Percentiles rank a stretch among this genome's conserved stretches.
These are phyloP conservation scores for Natrix natrix DNA, from an alignment of 2,797 vertebrate species.

Conservation along the genomic window DNA sequence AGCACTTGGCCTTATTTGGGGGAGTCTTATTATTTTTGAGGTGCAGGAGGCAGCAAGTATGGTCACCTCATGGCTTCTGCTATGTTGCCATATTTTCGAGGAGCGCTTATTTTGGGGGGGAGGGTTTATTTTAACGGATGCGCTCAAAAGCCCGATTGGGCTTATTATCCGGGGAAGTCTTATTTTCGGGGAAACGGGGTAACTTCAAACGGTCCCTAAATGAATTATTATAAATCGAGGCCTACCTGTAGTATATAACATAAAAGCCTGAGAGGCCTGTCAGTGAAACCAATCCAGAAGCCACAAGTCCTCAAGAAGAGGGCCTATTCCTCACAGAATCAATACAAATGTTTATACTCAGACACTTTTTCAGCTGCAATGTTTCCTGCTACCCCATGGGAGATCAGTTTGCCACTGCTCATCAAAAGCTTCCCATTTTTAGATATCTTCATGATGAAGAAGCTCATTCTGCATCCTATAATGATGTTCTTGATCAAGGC, in stretches of 20 bases:
- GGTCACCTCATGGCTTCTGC: too few species aligned
- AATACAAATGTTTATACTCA: background rate
- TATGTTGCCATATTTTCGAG: too few species aligned
- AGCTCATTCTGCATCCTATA: background rate
- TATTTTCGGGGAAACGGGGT: too few species aligned
- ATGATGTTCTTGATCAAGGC: background rate
- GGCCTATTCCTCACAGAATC: background rate
- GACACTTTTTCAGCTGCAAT: background rate
- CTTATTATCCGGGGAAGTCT: too few species aligned
- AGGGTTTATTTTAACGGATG: too few species aligned
- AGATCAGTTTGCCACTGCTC: background rate
- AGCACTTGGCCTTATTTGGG: too few species aligned
- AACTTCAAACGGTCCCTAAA: background rate
- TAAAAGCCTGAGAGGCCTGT: background rate
- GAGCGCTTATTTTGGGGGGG: too few species aligned
- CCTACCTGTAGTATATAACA: background rate
- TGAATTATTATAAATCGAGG: background rate
- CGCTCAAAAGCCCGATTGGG: too few species aligned
- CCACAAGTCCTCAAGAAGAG: background rate
- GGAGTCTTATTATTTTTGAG: too few species aligned
- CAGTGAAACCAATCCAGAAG: background rate
- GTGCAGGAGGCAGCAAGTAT: too few species aligned
- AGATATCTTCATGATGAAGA: background rate
- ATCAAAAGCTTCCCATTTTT: background rate
- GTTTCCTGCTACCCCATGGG: background rate